These are phyloP conservation scores for Spheniscus humboldti DNA, from an alignment of 2,797 vertebrate species.

Conservation along the genomic window DNA sequence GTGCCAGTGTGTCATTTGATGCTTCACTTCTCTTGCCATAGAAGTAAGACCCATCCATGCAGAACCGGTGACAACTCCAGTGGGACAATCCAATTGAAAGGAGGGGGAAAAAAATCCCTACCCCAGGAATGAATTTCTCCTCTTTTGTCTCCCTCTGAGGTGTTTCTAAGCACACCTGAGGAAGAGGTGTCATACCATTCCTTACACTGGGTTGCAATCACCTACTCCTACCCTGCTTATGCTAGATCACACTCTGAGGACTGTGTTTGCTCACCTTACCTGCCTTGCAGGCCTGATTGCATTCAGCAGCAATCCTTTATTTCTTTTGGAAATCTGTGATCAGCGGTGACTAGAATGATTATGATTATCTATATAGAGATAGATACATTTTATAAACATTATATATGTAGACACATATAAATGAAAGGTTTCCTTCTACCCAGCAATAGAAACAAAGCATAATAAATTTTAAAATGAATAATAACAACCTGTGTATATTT, in stretches of 20 bases:
- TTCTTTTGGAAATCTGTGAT: neutral
- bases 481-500: neutral
- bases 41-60: neutral
- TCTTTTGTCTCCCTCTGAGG: neutral
- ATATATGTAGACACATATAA: neutral
- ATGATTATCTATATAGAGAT: neutral
- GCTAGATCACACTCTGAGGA: rapidly evolving
- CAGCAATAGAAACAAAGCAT: neutral
- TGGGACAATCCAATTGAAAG: neutral
- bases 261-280: neutral
- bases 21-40: neutral
- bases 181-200: neutral
- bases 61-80: neutral
- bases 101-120: neutral
- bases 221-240: neutral
- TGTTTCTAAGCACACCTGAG: neutral
- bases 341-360: neutral
- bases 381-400: neutral
- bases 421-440: neutral
- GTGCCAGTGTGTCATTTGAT: neutral
- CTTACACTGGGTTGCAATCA: neutral
- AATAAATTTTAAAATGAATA: neutral
- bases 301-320: neutral
- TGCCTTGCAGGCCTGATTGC: neutral
- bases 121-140: neutral